These are phyloP conservation scores for Leuctra nigra DNA, from an alignment of 2,888 invertebrate species.

Conservation along the genomic window DNA sequence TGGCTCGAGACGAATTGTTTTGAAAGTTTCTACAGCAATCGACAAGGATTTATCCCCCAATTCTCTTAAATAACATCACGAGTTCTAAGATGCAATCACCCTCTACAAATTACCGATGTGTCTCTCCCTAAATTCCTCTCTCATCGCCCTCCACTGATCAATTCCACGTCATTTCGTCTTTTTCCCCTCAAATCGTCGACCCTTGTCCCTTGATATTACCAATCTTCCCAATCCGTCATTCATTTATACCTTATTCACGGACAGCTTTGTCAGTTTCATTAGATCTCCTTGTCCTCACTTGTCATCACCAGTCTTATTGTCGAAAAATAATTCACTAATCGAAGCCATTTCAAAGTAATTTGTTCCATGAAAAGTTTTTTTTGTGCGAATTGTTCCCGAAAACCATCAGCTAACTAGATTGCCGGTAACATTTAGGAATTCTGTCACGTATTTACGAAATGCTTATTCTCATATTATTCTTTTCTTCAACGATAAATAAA, in stretches of 20 bases:
- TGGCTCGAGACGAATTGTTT: no score
- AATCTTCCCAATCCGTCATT: not conserved
- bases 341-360: conserved; percentile 6
- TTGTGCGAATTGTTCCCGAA: no score
- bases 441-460: no score
- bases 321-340: conserved; percentile 1
- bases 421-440: no score
- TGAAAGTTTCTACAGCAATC: no score
- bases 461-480: no score
- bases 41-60: no score
- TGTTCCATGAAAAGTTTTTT: not conserved
- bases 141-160: not conserved
- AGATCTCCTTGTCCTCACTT: conserved; percentile 1
- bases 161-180: conserved; percentile 7
- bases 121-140: not conserved
- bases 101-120: no score
- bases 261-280: conserved; percentile 14
- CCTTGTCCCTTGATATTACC: conserved; percentile 1
- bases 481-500: no score
- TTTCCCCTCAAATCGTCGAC: not conserved
- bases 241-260: conserved; percentile 7
- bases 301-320: not conserved
- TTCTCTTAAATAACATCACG: no score
- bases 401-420: no score
- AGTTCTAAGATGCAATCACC: no score